These are phyloP conservation scores for Cryptus armator DNA, from an alignment of 2,888 invertebrate genomes.

Conservation along the genomic window DNA sequence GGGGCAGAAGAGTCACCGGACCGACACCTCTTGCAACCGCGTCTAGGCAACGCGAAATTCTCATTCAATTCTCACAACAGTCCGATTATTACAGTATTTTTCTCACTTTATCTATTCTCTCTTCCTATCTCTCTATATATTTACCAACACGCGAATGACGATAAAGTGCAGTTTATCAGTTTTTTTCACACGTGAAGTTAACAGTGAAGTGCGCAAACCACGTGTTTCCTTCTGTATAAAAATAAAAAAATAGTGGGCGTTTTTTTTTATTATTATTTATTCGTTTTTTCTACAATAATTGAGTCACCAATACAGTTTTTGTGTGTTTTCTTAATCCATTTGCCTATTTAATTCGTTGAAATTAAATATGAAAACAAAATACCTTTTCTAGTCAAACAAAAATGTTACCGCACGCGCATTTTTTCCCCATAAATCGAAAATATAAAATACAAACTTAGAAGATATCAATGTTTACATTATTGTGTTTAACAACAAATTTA, in stretches of 20 bases:
- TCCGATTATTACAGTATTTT: background rate
- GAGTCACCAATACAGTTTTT: too few relatives aligned
- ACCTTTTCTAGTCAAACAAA: too few relatives aligned
- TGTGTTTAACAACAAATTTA: too few relatives aligned
- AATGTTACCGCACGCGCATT: too few relatives aligned
- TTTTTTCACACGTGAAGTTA: background rate
- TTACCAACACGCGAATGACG: slow-evolving; percentile 4
- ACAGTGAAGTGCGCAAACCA: slow-evolving; percentile 28
- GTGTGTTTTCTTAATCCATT: too few relatives aligned
- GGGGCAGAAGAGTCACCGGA: slow-evolving; percentile 28
- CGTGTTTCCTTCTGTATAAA: slow-evolving; percentile 24
- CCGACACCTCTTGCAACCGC: slow-evolving; percentile 38
- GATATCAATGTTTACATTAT: too few relatives aligned
- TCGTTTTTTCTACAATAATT: background rate
- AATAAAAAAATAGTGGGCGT: background rate
- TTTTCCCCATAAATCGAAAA: too few relatives aligned
- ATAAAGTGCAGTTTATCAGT: background rate
- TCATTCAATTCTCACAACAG: background rate
- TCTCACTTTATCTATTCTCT: background rate
- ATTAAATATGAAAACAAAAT: too few relatives aligned
- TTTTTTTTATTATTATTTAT: background rate
- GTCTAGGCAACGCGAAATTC: slow-evolving; percentile 25
- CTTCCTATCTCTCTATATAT: background rate
- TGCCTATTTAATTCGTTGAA: too few relatives aligned
- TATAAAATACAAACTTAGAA: too few relatives aligned